Conservation (phyloP, 2,797 vertebrate species). For the Tokudaia muenninki region DNA sequence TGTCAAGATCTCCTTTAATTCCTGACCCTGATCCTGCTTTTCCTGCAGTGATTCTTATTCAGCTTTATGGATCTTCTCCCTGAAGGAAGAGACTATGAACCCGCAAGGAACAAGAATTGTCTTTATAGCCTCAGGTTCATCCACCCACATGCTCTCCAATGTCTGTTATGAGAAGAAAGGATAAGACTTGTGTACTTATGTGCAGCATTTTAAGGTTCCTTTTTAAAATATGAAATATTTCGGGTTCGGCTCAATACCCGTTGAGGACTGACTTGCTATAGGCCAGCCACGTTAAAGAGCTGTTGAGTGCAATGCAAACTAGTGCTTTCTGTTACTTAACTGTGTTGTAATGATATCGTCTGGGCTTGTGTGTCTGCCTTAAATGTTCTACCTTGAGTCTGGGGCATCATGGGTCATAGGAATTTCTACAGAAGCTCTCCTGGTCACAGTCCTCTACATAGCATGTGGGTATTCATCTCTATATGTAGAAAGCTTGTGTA, state of each 20-base stretch:
- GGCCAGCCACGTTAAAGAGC: background rate
- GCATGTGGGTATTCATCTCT: background rate
- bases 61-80: background rate
- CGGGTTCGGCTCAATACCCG: background rate
- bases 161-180: background rate
- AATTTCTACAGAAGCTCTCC: background rate
- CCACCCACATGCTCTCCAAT: too few species aligned
- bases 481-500: background rate
- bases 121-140: background rate
- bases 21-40: background rate
- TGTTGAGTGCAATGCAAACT: background rate
- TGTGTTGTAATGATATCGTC: background rate
- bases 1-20: background rate
- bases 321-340: background rate
- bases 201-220: constrained; percentile 1
- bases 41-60: background rate
- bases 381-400: background rate
- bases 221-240: background rate
- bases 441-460: background rate
- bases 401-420: background rate
- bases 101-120: background rate
- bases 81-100: background rate
- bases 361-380: background rate
- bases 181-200: background rate
- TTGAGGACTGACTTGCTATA: background rate